phyloP scores from a whole-genome alignment of 2,113 vertebrate genomes.

The Emydocephalus ijimae region DNA sequence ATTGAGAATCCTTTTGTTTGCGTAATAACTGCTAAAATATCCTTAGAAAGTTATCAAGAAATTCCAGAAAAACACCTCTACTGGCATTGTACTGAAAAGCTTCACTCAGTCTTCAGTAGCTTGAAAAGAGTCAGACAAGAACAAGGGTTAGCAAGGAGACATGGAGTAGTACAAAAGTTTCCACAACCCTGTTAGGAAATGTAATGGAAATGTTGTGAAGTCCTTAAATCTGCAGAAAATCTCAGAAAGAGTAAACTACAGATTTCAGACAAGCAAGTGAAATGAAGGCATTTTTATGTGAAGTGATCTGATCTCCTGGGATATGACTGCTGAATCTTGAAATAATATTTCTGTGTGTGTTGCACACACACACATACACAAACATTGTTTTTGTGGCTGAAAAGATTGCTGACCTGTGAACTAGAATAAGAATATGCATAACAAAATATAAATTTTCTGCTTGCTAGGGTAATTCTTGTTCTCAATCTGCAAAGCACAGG shows the following conservation, averaged over 20 bases:
- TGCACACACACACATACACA: background rate
- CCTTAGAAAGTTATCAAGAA: background rate
- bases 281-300: background rate
- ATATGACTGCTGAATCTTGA: background rate
- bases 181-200: background rate
- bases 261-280: background rate
- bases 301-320: background rate
- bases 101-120: background rate
- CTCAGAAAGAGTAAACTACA: background rate
- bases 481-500: background rate
- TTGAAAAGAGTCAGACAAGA: background rate
- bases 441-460: background rate
- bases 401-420: background rate
- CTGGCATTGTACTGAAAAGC: background rate
- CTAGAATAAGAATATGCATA: background rate
- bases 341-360: background rate
- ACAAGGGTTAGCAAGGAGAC: background rate
- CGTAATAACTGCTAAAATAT: background rate
- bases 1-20: slow-evolving; percentile 20
- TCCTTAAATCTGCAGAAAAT: background rate
- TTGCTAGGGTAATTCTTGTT: background rate
- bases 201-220: background rate
- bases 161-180: background rate
- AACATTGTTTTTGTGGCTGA: background rate
- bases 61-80: background rate